Percentiles rank a stretch among this genome's conserved stretches.
phyloP scores from a whole-genome alignment of 1,140 invertebrate genomes.

The Copidosoma floridanum region DNA sequence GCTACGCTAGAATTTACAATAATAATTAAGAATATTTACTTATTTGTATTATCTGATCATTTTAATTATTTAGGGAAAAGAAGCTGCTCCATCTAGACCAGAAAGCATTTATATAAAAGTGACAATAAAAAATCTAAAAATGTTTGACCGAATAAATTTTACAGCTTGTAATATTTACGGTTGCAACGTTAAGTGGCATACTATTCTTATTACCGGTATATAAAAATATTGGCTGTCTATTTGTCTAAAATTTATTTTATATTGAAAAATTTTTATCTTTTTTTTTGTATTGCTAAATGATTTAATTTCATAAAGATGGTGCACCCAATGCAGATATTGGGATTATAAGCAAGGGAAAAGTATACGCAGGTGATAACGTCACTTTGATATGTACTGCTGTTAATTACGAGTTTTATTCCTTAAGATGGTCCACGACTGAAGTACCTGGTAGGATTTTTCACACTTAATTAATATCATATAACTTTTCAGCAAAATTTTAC shows the following conservation, averaged over 20 bases:
- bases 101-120: no score
- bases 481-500: neutral
- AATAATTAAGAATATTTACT: no score
- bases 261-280: no score
- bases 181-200: slow-evolving; percentile 30
- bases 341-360: slow-evolving; percentile 43
- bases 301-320: slow-evolving; percentile 44
- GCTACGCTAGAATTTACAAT: no score
- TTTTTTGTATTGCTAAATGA: no score
- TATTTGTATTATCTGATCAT: no score
- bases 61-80: slow-evolving; percentile 3
- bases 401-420: slow-evolving; percentile 55
- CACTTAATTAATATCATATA: neutral
- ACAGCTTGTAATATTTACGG: slow-evolving; percentile 37
- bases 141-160: slow-evolving; percentile 39
- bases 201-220: slow-evolving; percentile 43
- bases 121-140: slow-evolving; percentile 27
- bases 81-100: neutral
- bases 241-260: no score
- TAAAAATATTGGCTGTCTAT: neutral
- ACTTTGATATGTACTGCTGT: slow-evolving; percentile 59
- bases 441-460: neutral
- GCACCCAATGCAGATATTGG: slow-evolving; percentile 48
- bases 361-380: slow-evolving; percentile 58
- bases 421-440: slow-evolving; percentile 46